Evolutionary conservation across 1,140 invertebrate species (phyloP).

Genomic region (Battus philenor): DNA sequence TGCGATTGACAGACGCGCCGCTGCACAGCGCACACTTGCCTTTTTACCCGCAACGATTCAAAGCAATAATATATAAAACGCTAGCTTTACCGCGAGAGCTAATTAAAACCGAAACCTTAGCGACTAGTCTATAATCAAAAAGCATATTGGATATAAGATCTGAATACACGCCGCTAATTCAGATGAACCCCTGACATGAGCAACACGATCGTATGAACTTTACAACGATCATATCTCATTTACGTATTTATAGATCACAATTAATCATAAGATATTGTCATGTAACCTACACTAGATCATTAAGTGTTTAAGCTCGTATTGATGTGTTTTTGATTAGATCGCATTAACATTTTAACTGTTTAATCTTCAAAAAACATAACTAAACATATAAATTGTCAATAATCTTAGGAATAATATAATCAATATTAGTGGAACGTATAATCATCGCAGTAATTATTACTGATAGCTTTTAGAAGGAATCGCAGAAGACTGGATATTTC

Average conservation of each 20-base stretch:
- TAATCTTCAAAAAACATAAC: no score
- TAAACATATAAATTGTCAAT: neutral
- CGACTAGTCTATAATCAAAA: no score
- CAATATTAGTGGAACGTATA: neutral
- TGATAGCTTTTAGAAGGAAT: slow-evolving; percentile 42
- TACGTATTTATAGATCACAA: neutral
- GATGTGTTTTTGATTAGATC: neutral
- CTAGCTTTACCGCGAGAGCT: neutral
- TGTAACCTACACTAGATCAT: neutral
- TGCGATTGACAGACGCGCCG: no score
- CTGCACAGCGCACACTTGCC: neutral
- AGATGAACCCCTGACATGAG: no score
- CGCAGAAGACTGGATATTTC: slow-evolving; percentile 50
- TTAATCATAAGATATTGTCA: no score
- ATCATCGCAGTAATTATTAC: neutral
- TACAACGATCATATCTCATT: no score
- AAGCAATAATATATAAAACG: neutral
- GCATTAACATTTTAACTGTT: neutral
- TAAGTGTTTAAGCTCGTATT: neutral
- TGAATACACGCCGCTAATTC: no score
- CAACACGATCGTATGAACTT: no score
- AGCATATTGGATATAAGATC: no score
- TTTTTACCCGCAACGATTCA: neutral
- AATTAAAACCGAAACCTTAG: no score
- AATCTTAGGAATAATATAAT: neutral